phyloP scores from a whole-genome alignment of 23 tunicate genomes.

The Ascidia mentula region DNA sequence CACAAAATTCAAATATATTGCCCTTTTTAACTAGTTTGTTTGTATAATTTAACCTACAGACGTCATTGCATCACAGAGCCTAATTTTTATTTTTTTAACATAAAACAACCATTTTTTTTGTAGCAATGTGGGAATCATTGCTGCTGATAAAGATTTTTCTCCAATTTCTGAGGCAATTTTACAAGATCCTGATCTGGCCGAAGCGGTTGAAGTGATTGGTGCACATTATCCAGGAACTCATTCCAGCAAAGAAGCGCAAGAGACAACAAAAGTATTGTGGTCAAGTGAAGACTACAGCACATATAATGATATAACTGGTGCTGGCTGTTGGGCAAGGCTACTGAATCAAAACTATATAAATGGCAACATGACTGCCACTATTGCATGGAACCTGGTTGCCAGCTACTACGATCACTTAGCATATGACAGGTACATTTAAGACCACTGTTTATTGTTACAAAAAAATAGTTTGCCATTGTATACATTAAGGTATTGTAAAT shows the following conservation, averaged over 20 bases:
- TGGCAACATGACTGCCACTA: conserved; percentile 93
- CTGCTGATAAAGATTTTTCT: conserved; percentile 55
- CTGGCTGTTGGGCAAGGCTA: conserved; percentile 93
- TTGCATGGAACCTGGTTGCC: conserved; percentile 89
- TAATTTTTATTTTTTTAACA: not conserved
- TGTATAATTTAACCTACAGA: too few species aligned
- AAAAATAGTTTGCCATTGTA: too few species aligned
- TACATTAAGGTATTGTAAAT: too few species aligned
- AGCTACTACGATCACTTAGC: conserved; percentile 90
- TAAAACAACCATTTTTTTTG: not conserved
- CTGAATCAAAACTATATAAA: conserved; percentile 84
- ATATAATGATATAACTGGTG: conserved; percentile 80
- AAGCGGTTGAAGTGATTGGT: conserved; percentile 71
- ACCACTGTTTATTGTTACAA: too few species aligned
- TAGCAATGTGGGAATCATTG: conserved; percentile 60
- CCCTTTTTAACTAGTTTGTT: too few species aligned
- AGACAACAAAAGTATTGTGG: conserved; percentile 80
- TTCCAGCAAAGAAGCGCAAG: conserved; percentile 25
- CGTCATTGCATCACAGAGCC: not conserved
- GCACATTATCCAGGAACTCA: conserved; percentile 93
- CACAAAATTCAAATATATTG: too few species aligned
- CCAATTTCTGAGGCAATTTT: conserved; percentile 43
- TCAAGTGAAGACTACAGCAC: conserved; percentile 98
- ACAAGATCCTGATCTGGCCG: conserved; percentile 46
- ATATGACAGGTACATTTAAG: conserved; percentile 55